These are phyloP conservation scores for Ciconia stormi DNA, from an alignment of 2,113 vertebrate species.

Conservation along the genomic window DNA sequence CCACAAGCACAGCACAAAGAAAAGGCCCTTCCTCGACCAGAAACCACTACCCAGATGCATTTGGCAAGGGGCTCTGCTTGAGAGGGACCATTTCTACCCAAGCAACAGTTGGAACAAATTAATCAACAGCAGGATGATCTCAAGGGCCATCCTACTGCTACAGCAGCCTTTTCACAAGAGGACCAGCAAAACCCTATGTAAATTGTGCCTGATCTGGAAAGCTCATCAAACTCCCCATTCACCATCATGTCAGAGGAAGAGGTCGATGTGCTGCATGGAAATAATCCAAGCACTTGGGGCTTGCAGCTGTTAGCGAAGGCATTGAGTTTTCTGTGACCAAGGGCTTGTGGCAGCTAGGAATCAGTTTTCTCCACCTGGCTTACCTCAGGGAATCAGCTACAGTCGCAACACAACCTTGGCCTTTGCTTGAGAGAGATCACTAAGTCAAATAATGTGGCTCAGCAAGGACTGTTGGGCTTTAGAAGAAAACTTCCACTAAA, in stretches of 20 bases:
- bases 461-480: background rate
- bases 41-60: background rate
- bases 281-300: background rate
- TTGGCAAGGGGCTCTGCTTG: background rate
- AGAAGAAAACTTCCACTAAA: background rate
- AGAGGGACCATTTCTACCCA: background rate
- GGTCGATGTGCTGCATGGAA: background rate
- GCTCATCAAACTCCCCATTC: background rate
- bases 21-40: background rate
- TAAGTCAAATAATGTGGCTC: rapidly evolving
- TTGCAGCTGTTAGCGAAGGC: background rate
- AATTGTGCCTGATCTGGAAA: background rate
- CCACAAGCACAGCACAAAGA: rapidly evolving
- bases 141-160: background rate
- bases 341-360: background rate
- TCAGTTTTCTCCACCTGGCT: background rate
- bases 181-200: too few species aligned
- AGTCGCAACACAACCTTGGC: background rate
- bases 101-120: background rate
- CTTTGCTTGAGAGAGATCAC: background rate
- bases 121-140: background rate
- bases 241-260: rapidly evolving
- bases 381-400: background rate
- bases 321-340: background rate
- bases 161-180: background rate